These are phyloP conservation scores for Rhorus exstirpatorius DNA, from an alignment of 2,888 invertebrate genomes.

Conservation along the genomic window DNA sequence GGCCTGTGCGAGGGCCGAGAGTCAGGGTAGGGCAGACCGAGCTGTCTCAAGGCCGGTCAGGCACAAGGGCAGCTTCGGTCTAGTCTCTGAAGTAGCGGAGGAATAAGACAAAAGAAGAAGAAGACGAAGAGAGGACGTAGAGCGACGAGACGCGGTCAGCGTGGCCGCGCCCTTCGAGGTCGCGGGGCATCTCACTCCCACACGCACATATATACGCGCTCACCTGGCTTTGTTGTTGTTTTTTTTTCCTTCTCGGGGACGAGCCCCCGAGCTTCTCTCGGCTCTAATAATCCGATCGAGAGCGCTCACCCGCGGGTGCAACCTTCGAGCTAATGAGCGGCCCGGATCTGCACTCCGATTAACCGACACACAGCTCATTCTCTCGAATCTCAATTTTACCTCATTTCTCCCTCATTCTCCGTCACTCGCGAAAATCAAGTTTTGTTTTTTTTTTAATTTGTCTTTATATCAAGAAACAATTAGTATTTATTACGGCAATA, in stretches of 20 bases:
- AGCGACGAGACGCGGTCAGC: slow-evolving; percentile 71
- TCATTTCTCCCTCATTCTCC: slow-evolving; percentile 12
- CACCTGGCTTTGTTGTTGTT: slow-evolving; percentile 63
- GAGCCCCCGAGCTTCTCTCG: slow-evolving; percentile 52
- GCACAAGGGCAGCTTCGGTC: slow-evolving; percentile 84
- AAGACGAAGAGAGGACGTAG: slow-evolving; percentile 43
- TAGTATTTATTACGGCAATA: background rate
- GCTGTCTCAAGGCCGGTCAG: slow-evolving; percentile 84
- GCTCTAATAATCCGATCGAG: slow-evolving; percentile 72
- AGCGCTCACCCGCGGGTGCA: slow-evolving; percentile 46
- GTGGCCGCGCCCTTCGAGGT: slow-evolving; percentile 84
- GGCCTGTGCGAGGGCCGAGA: slow-evolving; percentile 74
- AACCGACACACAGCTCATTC: slow-evolving; percentile 57
- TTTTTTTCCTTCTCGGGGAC: slow-evolving; percentile 46
- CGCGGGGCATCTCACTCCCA: slow-evolving; percentile 79
- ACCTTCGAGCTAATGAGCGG: slow-evolving; percentile 71
- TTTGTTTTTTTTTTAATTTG: background rate
- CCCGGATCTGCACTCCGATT: slow-evolving; percentile 67
- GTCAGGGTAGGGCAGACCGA: slow-evolving; percentile 76
- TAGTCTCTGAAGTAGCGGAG: slow-evolving; percentile 74
- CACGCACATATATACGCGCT: slow-evolving; percentile 59
- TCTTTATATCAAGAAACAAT: background rate
- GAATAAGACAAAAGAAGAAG: slow-evolving; percentile 42
- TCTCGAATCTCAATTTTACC: slow-evolving; percentile 13
- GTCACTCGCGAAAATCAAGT: slow-evolving; percentile 25